phyloP scores from a whole-genome alignment of 2,797 vertebrate species.

The Fringilla coelebs region DNA sequence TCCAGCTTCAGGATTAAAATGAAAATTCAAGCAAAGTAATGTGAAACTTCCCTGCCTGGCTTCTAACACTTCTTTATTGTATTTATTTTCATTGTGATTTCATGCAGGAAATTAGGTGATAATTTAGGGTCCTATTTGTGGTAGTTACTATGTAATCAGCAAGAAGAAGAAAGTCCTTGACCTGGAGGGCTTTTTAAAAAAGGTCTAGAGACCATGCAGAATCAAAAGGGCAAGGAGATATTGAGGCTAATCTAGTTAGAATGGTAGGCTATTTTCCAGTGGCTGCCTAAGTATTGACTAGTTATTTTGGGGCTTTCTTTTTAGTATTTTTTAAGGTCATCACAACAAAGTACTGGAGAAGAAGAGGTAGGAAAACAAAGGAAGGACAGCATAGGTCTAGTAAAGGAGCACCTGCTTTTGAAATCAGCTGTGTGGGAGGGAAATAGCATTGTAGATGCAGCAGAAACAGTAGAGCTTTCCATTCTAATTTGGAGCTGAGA shows the following conservation, averaged over 20 bases:
- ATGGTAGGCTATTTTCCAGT: not conserved
- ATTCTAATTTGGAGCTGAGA: not conserved
- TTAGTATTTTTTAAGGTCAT: not conserved
- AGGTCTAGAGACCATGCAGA: not conserved
- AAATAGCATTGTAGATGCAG: not conserved
- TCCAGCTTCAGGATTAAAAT: not conserved
- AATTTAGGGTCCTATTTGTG: not conserved
- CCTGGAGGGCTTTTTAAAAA: not conserved
- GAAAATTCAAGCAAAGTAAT: not conserved
- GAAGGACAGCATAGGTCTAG: not conserved
- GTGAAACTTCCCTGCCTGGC: not conserved
- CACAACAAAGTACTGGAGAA: not conserved
- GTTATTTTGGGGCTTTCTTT: not conserved
- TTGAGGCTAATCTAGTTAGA: not conserved
- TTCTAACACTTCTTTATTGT: not conserved
- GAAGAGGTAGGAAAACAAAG: not conserved
- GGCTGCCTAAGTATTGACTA: not conserved
- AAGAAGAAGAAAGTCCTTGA: not conserved
- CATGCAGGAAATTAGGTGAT: not conserved
- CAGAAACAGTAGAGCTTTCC: not conserved
- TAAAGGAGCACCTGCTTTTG: not conserved
- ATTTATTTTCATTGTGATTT: not conserved
- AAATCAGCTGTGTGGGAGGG: not conserved
- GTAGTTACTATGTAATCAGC: not conserved
- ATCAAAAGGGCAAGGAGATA: not conserved